These are phyloP conservation scores for Kuschelorhynchus macadamiae DNA, from an alignment of 2,888 invertebrate genomes.

Conservation along the genomic window DNA sequence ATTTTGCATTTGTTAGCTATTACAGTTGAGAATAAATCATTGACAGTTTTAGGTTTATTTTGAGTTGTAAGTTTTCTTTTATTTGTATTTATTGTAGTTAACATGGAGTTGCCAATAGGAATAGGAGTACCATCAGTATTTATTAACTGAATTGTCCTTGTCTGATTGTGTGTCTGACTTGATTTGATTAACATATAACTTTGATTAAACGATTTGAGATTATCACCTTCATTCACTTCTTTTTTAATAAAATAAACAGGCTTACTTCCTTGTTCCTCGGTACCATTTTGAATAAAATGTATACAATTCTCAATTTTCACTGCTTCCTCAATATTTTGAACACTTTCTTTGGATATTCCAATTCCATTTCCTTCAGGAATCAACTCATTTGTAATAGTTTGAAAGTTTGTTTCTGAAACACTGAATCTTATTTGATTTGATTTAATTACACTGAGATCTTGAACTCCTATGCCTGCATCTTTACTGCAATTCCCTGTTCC, in stretches of 20 bases:
- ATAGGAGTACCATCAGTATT: slow-evolving; percentile 58
- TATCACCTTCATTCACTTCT: neutral
- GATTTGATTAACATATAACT: neutral
- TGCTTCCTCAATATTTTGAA: no score
- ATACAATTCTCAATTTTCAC: neutral
- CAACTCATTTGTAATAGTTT: neutral
- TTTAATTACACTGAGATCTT: slow-evolving; percentile 19
- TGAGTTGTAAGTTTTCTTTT: neutral
- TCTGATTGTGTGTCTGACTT: slow-evolving; percentile 42
- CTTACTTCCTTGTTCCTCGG: no score
- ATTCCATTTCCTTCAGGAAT: neutral
- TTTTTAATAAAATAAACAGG: neutral
- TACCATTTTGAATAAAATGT: neutral
- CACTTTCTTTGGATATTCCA: neutral
- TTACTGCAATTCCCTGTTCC: neutral
- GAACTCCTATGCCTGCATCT: slow-evolving; percentile 14
- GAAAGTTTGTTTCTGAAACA: neutral
- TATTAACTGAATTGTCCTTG: slow-evolving; percentile 57
- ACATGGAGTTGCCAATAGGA: slow-evolving; percentile 50
- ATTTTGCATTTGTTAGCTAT: slow-evolving; percentile 65
- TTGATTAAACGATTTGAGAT: neutral
- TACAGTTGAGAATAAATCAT: slow-evolving; percentile 59
- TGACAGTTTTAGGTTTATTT: slow-evolving; percentile 19
- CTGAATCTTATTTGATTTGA: neutral
- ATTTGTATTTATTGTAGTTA: slow-evolving; percentile 19